These are phyloP conservation scores for Tachysurus fulvidraco DNA, from an alignment of 2,113 vertebrate genomes.

Conservation along the genomic window DNA sequence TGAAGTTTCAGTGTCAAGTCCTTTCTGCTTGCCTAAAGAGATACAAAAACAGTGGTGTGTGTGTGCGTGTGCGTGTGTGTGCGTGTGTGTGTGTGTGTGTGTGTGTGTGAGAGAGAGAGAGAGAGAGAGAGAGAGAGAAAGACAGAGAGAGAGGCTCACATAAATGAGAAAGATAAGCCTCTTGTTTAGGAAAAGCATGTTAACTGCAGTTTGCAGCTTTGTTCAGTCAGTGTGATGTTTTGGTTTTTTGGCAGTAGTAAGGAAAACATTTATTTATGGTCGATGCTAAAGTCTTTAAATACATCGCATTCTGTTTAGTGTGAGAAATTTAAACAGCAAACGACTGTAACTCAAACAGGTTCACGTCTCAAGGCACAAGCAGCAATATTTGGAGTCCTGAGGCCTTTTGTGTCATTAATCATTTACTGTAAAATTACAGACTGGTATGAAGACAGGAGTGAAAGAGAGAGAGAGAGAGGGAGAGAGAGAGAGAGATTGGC, in stretches of 20 bases:
- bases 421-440: conserved; percentile 53
- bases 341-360: conserved; percentile 31
- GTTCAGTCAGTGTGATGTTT: conserved; percentile 40
- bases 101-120: not conserved
- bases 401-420: conserved; percentile 66
- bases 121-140: not conserved
- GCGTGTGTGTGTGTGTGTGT: not conserved
- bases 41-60: conserved; percentile 25
- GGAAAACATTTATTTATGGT: conserved; percentile 56
- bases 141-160: not conserved
- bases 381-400: conserved; percentile 37
- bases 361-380: conserved; percentile 10
- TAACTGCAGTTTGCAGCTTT: conserved; percentile 37
- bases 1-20: conserved; percentile 24
- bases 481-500: conserved; percentile 56
- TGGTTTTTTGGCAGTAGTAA: conserved; percentile 51
- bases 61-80: not conserved
- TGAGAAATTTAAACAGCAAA: conserved; percentile 33
- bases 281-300: conserved; percentile 43
- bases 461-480: conserved; percentile 44
- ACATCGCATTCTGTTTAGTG: conserved; percentile 36
- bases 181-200: conserved; percentile 34
- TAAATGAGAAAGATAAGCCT: conserved; percentile 41
- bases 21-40: conserved; percentile 33
- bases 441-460: conserved; percentile 56